These are phyloP conservation scores for Argopecten irradians DNA, from an alignment of 1,140 invertebrate genomes.

Conservation along the genomic window DNA sequence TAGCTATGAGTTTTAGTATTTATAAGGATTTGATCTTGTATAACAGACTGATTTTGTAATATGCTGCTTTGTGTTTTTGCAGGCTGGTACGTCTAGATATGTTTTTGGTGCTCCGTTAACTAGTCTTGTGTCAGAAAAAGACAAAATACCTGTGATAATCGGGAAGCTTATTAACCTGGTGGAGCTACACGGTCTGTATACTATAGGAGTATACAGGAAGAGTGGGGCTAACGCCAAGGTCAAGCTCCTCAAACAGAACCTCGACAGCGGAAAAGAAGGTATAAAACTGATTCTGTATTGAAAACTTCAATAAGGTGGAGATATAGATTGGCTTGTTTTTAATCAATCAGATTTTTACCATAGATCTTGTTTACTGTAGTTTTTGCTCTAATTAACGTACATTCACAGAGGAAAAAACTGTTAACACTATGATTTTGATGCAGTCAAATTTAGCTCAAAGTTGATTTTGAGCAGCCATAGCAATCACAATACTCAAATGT, in stretches of 20 bases:
- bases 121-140: slow-evolving; percentile 84
- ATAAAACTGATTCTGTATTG: neutral
- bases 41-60: too few relatives aligned
- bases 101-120: slow-evolving; percentile 88
- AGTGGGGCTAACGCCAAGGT: slow-evolving; percentile 84
- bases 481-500: too few relatives aligned
- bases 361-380: too few relatives aligned
- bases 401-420: too few relatives aligned
- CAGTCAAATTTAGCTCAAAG: too few relatives aligned
- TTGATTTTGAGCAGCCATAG: too few relatives aligned
- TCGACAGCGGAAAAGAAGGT: slow-evolving; percentile 70
- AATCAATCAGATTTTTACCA: too few relatives aligned
- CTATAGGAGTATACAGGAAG: slow-evolving; percentile 95
- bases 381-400: too few relatives aligned
- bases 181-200: slow-evolving; percentile 93
- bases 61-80: slow-evolving; percentile 6
- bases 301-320: neutral
- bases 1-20: too few relatives aligned
- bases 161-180: slow-evolving; percentile 92
- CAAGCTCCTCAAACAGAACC: slow-evolving; percentile 72
- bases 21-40: too few relatives aligned
- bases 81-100: neutral
- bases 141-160: slow-evolving; percentile 88
- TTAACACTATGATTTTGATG: too few relatives aligned
- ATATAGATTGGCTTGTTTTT: too few relatives aligned